Conservation (phyloP, 2,888 invertebrate species). For the Sinodicranocentrus sp. region DNA sequence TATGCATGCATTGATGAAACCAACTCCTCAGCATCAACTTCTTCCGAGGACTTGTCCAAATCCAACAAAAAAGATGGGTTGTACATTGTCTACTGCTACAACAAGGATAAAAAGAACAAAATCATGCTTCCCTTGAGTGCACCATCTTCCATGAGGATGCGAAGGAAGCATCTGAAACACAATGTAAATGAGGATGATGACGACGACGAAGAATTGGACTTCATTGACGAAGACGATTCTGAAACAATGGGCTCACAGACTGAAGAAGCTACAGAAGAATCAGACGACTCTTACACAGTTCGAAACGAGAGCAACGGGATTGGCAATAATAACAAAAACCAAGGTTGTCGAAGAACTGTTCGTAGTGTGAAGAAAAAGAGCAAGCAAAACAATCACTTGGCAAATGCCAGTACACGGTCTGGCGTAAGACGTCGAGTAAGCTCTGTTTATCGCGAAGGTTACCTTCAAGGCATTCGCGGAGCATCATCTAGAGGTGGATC, state of each 20-base stretch:
- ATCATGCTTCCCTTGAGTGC: constrained; percentile 67
- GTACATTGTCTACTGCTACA: constrained; percentile 74
- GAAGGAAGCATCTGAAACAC: constrained; percentile 40
- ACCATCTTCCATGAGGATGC: constrained; percentile 67
- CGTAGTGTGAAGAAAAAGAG: constrained; percentile 74
- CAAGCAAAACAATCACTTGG: constrained; percentile 58
- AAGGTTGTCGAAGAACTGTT: constrained; percentile 70
- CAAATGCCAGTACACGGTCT: constrained; percentile 32
- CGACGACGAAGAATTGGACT: constrained; percentile 28
- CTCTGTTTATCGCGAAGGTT: constrained; percentile 72
- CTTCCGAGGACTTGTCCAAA: constrained; percentile 32
- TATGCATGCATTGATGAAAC: constrained; percentile 66
- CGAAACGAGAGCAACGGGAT: constrained; percentile 1
- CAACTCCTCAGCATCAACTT: constrained; percentile 41
- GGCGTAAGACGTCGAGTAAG: constrained; percentile 68
- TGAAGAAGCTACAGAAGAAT: constrained; percentile 51
- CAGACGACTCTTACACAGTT: constrained; percentile 26
- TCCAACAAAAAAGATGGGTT: constrained; percentile 69
- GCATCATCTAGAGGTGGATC: constrained; percentile 33
- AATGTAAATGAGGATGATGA: constrained; percentile 14
- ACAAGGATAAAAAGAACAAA: constrained; percentile 63
- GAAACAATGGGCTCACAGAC: constrained; percentile 53
- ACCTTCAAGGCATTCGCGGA: constrained; percentile 28
- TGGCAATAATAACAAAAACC: constrained; percentile 34
- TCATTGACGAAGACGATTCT: constrained; percentile 41